Evolutionary conservation across 2,797 vertebrate species (phyloP), one percentile per base, ranked within the genome.

Genomic region (Coregonus ussuriensis): DNA sequence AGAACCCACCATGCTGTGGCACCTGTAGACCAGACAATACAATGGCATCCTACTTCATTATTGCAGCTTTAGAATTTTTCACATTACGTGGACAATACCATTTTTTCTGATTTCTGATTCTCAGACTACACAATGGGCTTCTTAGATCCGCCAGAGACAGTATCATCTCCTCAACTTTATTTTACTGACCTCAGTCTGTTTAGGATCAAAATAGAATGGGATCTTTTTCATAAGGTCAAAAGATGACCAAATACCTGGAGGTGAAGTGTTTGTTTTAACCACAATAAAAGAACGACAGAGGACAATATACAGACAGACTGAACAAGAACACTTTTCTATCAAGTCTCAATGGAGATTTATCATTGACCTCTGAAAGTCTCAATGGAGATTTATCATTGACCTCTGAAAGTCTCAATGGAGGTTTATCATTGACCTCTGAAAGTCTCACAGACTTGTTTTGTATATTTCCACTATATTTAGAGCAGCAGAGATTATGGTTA

Each of bases 271-370:
- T 79, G 77, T 86, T 86, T 82, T 80, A 33, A 72, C 37, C 63
- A 80, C 83, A 90, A 87, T 82, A 52, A 15, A 67, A 51, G 62
- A 70, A 81, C 31, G 82, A 83, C 4, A 85, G 62, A 76, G 62
- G 74, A 77, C 77, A 68, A 76, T 4, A 29, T 35, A 80, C 37
- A 68, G 9, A 37, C n/a, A 37, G 31, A 74, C 11, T 1, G 2
- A 62, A 56, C 4, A 51, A 73, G 13, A 65, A 5, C 3, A 14
- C 15, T 15, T 35, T 35, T 35, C 35, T 37, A 37, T 16, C 66
- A 68, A 16, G 53, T 7, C 14, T 5, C 14, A 62, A 53, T 70
- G 54, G 13, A 54, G 35, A 71, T 4, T 65, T 65, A 31, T 25
- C 1, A 1, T 77, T 70, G 52, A 62, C 13, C 25, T 9, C 11